These are phyloP conservation scores for Danaus melanippus DNA, from an alignment of 1,140 invertebrate genomes.

Conservation along the genomic window DNA sequence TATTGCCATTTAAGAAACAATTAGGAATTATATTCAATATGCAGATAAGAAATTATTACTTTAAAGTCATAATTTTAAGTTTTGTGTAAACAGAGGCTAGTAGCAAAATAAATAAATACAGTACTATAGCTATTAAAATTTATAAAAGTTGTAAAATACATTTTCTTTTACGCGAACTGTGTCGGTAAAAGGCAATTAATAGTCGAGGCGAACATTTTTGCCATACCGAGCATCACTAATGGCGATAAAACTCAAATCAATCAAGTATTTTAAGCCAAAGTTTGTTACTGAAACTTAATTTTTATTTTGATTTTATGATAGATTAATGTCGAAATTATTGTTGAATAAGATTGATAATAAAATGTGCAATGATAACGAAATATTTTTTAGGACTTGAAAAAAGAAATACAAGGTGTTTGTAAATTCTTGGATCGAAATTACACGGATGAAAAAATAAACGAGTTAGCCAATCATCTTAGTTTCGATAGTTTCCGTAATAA, in stretches of 20 bases:
- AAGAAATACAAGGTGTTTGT: slow-evolving; percentile 72
- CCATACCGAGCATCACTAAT: too few species aligned
- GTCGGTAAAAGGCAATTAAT: too few species aligned
- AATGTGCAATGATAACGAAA: neutral
- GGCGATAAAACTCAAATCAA: too few species aligned
- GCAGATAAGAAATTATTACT: slow-evolving; percentile 2
- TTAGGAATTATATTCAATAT: neutral
- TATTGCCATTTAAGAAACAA: neutral
- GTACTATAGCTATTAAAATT: too few species aligned
- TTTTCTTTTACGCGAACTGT: too few species aligned
- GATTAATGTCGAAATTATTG: neutral
- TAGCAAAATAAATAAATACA: too few species aligned
- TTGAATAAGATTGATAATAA: neutral
- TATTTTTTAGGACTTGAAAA: slow-evolving; percentile 63
- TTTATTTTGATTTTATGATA: neutral
- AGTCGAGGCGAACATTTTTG: too few species aligned
- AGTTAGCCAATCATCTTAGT: slow-evolving; percentile 73
- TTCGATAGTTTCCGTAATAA: slow-evolving; percentile 54
- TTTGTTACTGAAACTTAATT: too few species aligned
- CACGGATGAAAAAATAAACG: slow-evolving; percentile 61
- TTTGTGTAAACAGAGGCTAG: too few species aligned
- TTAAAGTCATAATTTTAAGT: neutral
- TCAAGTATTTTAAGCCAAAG: too few species aligned
- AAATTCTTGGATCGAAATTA: slow-evolving; percentile 72
- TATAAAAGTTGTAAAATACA: too few species aligned